Base-by-base conservation (phyloP, 2,888 invertebrate species). In the Leucoma salicis region DNA sequence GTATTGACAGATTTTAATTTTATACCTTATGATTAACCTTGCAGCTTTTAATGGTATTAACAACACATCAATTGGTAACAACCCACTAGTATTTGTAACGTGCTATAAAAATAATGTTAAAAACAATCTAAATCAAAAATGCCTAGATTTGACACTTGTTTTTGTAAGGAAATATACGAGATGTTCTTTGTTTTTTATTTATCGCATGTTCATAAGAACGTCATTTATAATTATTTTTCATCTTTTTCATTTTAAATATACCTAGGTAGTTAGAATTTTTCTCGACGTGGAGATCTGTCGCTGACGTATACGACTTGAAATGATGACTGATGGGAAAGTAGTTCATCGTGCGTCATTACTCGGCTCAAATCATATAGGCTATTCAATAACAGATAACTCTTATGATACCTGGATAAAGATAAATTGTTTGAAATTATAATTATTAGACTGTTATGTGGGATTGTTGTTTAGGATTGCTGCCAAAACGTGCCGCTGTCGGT, bases 401-500 rank as follows among this genome's bases (percentile, higher is more conserved):
- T 63, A 66, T 42, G 64, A 71, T 51, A 63, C 59, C 50, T 34
- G 49, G 57, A 57, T 54, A 68, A 45, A 57, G 65, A 62, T 63
- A 48, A 49, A 60, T 54, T 57, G 58, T 58, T 57, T 60, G 58
- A 66, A 67, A 53, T 51, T 57, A 57, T 71, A 66, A 25, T 6
- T 25, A 70, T 74, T 63, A 60, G 74, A 71, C 62, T 75, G 76
- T 77, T 78, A 69, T 74, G 70, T 76, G 66, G 73, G 70, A 78
- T 78, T 73, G 74, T 66, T 68, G 61, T 67, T 67, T 57, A 37
- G 18, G 60, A 56, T 49, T 51, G 71, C 49, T 81, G 85, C 85
- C 82, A 83, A 84, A 78, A 82, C 84, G 85, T 84, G 85, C 72
- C 76, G 85, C 72, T 76, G 57, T 53, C 53, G 46, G 61, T 51